Conservation (phyloP, 2,797 vertebrate genomes). For the Apogon talboti region DNA sequence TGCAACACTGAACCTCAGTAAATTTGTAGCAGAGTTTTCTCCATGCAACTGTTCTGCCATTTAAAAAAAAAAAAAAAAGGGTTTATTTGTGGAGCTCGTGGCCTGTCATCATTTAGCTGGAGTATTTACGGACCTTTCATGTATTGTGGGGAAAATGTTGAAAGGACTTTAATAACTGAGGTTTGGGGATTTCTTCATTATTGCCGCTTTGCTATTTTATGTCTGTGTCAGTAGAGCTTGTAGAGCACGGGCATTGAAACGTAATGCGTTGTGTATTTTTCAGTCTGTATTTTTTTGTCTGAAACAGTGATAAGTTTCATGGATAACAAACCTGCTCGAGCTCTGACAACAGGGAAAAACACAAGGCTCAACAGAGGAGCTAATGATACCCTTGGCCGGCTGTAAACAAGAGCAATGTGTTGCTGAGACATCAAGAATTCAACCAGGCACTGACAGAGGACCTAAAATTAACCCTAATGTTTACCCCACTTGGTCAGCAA, state of each 20-base stretch:
- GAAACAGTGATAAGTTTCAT: conserved; percentile 40
- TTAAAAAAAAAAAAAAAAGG: conserved; percentile 29
- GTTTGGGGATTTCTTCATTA: conserved; percentile 36
- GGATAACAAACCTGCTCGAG: conserved; percentile 54
- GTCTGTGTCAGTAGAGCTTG: conserved; percentile 14
- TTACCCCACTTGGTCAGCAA: conserved; percentile 68
- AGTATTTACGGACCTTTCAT: conserved; percentile 49
- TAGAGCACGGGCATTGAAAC: background rate
- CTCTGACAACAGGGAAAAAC: conserved; percentile 69
- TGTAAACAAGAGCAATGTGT: conserved; percentile 81
- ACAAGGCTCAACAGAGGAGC: conserved; percentile 72
- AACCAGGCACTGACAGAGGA: conserved; percentile 67
- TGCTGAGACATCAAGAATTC: conserved; percentile 81
- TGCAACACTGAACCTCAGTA: conserved; percentile 51
- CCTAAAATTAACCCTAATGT: conserved; percentile 76
- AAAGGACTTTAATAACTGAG: conserved; percentile 46
- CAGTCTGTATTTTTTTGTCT: background rate
- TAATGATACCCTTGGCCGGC: conserved; percentile 82
- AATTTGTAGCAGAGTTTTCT: conserved; percentile 44
- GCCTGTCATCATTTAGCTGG: conserved; percentile 50
- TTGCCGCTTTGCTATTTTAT: conserved; percentile 17
- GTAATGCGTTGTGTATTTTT: background rate
- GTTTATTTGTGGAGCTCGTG: conserved; percentile 59
- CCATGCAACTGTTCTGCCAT: conserved; percentile 46
- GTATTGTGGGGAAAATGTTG: conserved; percentile 42